Conservation (phyloP, 2,888 invertebrate genomes). For the Oscheius sp. region DNA sequence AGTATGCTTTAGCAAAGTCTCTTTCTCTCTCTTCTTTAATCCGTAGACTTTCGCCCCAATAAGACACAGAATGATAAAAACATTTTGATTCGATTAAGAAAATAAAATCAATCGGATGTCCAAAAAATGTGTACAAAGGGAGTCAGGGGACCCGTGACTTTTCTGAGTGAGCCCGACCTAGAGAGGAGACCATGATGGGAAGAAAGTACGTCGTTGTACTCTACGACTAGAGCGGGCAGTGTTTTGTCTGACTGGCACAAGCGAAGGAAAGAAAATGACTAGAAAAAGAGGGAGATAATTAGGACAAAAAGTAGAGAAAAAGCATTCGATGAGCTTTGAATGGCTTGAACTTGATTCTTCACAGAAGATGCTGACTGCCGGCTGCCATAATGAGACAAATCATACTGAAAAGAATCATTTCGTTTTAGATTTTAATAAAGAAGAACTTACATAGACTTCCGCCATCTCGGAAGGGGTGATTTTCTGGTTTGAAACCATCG, state of each 20-base stretch:
- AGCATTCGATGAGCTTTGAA: background rate
- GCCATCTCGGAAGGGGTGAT: slow-evolving; percentile 53
- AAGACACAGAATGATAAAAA: background rate
- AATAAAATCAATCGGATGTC: background rate
- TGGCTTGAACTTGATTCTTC: background rate
- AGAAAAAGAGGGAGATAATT: background rate
- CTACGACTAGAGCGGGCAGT: slow-evolving; percentile 11
- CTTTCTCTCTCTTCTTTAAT: background rate
- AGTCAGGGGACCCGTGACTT: slow-evolving; percentile 2
- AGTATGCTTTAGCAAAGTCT: background rate
- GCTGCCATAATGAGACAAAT: background rate
- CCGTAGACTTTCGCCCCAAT: background rate
- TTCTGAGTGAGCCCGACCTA: slow-evolving; percentile 6
- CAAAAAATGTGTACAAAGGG: background rate
- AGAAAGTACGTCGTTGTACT: background rate
- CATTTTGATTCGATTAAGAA: slow-evolving; percentile 20
- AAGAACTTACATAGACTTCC: slow-evolving; percentile 1
- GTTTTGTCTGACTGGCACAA: background rate
- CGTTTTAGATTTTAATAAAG: background rate
- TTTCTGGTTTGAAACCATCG: slow-evolving; percentile 57
- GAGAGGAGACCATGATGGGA: slow-evolving; percentile 5
- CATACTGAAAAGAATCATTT: background rate
- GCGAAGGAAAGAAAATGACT: background rate
- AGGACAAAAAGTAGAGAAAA: background rate
- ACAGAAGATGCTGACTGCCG: background rate